These are phyloP conservation scores for Poecilobothrus nobilitatus DNA, from an alignment of 2,888 invertebrate species.

Conservation along the genomic window DNA sequence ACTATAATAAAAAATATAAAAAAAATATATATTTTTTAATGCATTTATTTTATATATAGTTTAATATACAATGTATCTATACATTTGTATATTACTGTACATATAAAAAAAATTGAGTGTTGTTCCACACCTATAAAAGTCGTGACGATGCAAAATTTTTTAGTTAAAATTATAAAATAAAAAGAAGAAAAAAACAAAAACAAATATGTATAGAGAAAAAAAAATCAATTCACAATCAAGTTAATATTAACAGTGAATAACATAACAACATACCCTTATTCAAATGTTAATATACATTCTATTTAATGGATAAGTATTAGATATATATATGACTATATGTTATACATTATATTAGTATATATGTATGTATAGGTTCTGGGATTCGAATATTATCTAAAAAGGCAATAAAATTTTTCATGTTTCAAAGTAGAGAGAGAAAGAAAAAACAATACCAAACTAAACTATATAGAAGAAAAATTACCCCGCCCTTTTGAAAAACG, in stretches of 20 bases:
- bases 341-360: background rate
- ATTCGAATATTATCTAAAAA: background rate
- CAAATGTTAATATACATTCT: background rate
- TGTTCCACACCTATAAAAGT: background rate
- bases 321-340: background rate
- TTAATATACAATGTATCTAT: background rate
- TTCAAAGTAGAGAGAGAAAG: background rate
- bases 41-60: background rate
- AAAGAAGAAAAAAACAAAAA: too few species aligned
- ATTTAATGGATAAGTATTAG: background rate
- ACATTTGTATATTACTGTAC: background rate
- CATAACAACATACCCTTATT: background rate
- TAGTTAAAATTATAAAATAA: background rate
- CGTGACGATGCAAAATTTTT: constrained; percentile 1
- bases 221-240: too few species aligned
- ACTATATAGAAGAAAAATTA: background rate
- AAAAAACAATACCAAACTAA: too few species aligned
- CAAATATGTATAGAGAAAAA: too few species aligned
- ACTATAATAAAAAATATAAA: too few species aligned
- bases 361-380: background rate
- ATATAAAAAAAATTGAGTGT: background rate
- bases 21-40: background rate
- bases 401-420: background rate
- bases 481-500: background rate
- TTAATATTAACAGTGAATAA: background rate